phyloP scores from a whole-genome alignment of 2,888 invertebrate species.

The Ophioninae sp. region DNA sequence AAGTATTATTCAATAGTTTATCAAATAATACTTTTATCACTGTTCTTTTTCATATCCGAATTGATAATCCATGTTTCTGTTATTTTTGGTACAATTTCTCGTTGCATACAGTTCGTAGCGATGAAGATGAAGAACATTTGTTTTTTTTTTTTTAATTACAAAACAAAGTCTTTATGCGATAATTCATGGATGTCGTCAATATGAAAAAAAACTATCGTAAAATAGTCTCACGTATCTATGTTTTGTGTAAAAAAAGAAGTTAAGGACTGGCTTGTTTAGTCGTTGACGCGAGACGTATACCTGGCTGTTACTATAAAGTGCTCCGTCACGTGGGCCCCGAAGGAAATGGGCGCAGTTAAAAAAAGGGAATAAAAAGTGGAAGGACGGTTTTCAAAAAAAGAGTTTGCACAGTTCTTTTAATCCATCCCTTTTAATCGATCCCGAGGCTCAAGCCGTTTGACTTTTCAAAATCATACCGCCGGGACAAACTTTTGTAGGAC shows the following conservation, averaged over 20 bases:
- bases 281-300: neutral
- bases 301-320: neutral
- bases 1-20: too few species aligned
- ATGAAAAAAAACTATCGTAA: neutral
- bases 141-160: too few species aligned
- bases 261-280: neutral
- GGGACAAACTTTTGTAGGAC: constrained; percentile 70
- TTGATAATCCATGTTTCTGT: too few species aligned
- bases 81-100: too few species aligned
- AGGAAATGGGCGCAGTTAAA: neutral
- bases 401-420: neutral
- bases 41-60: too few species aligned
- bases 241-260: neutral
- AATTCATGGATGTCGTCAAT: neutral
- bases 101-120: too few species aligned
- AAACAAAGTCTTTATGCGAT: too few species aligned
- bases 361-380: constrained; percentile 22
- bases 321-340: neutral
- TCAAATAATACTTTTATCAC: too few species aligned
- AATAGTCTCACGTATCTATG: neutral
- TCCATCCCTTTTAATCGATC: neutral
- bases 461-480: constrained; percentile 67
- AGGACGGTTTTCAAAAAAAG: constrained; percentile 24
- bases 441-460: constrained; percentile 39
- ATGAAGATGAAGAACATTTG: too few species aligned